Percentiles rank a stretch among this genome's conserved stretches.
Conservation (phyloP, 2,797 vertebrate species). For the Halcyon smyrnensis region DNA sequence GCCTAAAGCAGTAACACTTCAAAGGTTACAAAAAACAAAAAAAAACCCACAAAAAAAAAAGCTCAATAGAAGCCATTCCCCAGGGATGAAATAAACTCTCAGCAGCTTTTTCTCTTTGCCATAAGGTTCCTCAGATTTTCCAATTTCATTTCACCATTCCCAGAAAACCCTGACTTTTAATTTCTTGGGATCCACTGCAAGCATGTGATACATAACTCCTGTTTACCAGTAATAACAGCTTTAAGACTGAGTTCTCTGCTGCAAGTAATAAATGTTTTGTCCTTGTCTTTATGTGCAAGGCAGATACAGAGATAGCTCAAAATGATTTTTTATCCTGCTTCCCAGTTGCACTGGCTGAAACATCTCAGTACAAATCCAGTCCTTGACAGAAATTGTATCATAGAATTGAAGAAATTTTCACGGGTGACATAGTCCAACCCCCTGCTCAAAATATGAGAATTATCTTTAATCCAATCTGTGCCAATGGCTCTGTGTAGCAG, state of each 20-base stretch:
- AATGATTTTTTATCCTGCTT: not conserved
- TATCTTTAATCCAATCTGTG: not conserved
- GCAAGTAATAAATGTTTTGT: not conserved
- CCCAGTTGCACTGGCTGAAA: not conserved
- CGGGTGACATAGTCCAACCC: not conserved
- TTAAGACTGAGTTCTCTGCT: not conserved
- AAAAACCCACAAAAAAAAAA: not conserved
- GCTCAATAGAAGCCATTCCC: not conserved
- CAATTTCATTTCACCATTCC: not conserved
- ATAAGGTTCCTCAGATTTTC: not conserved
- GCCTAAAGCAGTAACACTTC: not conserved
- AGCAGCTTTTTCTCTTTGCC: not conserved
- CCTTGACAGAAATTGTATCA: not conserved
- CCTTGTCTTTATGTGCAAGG: not conserved
- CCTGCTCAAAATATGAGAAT: not conserved
- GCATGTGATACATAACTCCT: rapidly evolving
- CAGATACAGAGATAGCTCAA: not conserved
- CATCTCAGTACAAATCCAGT: not conserved
- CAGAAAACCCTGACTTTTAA: not conserved
- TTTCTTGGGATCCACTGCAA: not conserved
- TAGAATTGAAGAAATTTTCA: not conserved
- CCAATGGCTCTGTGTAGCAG: not conserved
- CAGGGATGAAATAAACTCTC: not conserved
- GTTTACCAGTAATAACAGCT: not conserved
- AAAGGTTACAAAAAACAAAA: not conserved